These are phyloP conservation scores for Lithosia quadra DNA, from an alignment of 2,888 invertebrate species.

Conservation along the genomic window DNA sequence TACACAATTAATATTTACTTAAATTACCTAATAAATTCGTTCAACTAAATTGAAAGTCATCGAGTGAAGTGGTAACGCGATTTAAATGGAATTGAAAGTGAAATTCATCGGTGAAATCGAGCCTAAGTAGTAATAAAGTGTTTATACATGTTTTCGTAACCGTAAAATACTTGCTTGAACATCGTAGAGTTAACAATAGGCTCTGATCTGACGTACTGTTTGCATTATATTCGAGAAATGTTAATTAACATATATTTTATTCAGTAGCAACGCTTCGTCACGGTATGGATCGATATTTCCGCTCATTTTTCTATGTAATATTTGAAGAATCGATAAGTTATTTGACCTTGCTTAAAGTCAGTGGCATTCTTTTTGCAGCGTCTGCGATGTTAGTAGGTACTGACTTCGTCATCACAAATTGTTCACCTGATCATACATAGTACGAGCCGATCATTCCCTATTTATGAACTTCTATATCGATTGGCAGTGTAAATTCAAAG, in stretches of 20 bases:
- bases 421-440: constrained; percentile 6
- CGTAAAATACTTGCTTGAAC: constrained; percentile 4
- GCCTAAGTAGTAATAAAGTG: not conserved
- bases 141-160: not conserved
- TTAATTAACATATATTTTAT: not conserved
- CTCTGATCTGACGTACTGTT: not conserved
- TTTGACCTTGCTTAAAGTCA: constrained; percentile 34
- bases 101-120: not conserved
- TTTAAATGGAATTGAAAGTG: not conserved
- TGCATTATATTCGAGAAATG: constrained; percentile 3
- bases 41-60: too few relatives aligned
- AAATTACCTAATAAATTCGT: not conserved
- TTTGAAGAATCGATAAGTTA: constrained; percentile 37
- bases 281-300: constrained; percentile 3
- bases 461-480: not conserved
- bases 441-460: not conserved
- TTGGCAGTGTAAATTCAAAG: too few relatives aligned
- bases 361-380: not conserved
- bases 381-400: too few relatives aligned
- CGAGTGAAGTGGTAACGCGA: too few relatives aligned
- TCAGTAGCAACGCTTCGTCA: not conserved
- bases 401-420: not conserved
- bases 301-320: constrained; percentile 21
- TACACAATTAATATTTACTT: not conserved
- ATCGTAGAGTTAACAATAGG: not conserved